Conservation (phyloP, 2,113 vertebrate species). For the Scartelaos histophorus region DNA sequence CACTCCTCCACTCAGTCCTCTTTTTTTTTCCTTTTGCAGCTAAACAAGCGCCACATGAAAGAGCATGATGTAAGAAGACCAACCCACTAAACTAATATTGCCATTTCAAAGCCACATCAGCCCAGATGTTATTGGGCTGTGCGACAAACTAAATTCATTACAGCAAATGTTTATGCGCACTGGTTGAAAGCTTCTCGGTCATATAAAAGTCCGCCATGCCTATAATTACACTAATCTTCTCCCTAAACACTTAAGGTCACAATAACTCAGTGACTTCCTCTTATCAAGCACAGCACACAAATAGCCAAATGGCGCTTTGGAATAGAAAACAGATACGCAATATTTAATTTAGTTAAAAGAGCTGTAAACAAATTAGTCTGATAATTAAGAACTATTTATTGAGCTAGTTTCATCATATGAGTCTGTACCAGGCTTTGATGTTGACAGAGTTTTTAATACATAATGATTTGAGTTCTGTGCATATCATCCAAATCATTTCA, state of each 20-base stretch:
- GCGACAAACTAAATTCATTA: conserved; percentile 55
- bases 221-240: conserved; percentile 56
- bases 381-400: conserved; percentile 75
- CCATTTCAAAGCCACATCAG: conserved; percentile 52
- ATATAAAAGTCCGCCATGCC: conserved; percentile 21
- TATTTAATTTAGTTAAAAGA: conserved; percentile 37
- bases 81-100: conserved; percentile 58
- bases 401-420: conserved; percentile 69
- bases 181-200: conserved; percentile 33
- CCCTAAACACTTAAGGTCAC: conserved; percentile 58
- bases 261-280: conserved; percentile 38
- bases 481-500: conserved; percentile 71
- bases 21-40: conserved; percentile 36
- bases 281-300: conserved; percentile 49
- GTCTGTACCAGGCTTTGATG: conserved; percentile 72
- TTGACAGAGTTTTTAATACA: conserved; percentile 70
- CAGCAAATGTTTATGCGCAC: conserved; percentile 46
- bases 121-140: conserved; percentile 51
- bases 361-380: conserved; percentile 67
- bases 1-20: conserved; percentile 17
- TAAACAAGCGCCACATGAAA: conserved; percentile 70
- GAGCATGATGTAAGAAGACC: conserved; percentile 71
- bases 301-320: conserved; percentile 43
- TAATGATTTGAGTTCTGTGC: conserved; percentile 67
- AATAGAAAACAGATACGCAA: conserved; percentile 28